Evolutionary conservation across 2,797 vertebrate species (phyloP).

Genomic region (Epinephelus awoara): DNA sequence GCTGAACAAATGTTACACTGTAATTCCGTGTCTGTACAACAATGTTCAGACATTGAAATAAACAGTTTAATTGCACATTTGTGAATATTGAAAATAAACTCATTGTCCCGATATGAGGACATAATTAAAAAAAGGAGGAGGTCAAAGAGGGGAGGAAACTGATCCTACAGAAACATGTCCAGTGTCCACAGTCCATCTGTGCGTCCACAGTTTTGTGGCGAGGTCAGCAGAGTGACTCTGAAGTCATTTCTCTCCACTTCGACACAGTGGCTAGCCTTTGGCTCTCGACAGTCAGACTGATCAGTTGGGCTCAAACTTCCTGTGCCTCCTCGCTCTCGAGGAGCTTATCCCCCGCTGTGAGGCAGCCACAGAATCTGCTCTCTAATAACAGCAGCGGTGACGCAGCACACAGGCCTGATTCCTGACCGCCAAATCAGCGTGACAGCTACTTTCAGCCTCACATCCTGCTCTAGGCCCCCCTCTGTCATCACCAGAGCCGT

Average conservation of each 20-base stretch:
- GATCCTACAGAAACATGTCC: too few species aligned
- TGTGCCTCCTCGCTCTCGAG: constrained; percentile 61
- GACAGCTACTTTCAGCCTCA: constrained; percentile 80
- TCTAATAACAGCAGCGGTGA: constrained; percentile 70
- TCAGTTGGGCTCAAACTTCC: constrained; percentile 62
- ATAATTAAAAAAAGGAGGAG: background rate
- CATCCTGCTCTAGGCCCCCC: constrained; percentile 58
- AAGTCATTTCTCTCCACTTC: constrained; percentile 30
- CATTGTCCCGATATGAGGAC: too few species aligned
- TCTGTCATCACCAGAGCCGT: constrained; percentile 43
- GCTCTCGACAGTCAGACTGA: constrained; percentile 58
- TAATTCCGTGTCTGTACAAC: too few species aligned
- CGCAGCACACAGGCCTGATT: constrained; percentile 67
- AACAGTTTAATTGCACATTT: too few species aligned
- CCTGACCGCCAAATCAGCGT: constrained; percentile 76
- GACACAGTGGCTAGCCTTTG: constrained; percentile 41
- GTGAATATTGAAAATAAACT: too few species aligned
- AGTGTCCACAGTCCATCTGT: background rate
- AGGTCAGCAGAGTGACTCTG: constrained; percentile 6
- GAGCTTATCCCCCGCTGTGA: constrained; percentile 62
- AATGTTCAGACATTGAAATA: too few species aligned
- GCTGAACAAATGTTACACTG: too few species aligned
- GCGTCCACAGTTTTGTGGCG: background rate
- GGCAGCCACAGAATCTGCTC: constrained; percentile 60
- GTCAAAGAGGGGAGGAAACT: too few species aligned